Conservation (phyloP, 2,113 vertebrate genomes). For the Nothobranchius furzeri region DNA sequence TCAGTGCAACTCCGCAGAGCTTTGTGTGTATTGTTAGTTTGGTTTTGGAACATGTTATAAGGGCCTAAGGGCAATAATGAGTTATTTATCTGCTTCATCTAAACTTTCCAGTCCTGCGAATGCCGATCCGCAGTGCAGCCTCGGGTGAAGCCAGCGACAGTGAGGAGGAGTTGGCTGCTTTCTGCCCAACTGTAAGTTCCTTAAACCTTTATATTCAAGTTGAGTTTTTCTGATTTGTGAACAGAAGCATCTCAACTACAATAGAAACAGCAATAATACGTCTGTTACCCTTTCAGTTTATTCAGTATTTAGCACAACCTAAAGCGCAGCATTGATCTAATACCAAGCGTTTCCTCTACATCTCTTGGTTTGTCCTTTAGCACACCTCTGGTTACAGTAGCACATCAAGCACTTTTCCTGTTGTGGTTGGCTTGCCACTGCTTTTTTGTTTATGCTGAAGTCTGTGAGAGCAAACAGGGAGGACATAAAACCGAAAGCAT, state of each 20-base stretch:
- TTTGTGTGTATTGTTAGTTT: neutral
- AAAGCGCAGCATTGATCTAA: neutral
- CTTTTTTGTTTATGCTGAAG: neutral
- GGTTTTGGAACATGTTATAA: neutral
- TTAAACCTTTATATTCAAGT: neutral
- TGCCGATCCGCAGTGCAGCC: slow-evolving; percentile 71
- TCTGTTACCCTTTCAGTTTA: no score
- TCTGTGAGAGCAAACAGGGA: neutral
- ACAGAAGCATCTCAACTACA: no score
- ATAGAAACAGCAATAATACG: no score
- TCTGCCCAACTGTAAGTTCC: slow-evolving; percentile 88
- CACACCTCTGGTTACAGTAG: neutral
- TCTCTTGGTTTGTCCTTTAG: neutral
- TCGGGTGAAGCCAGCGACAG: slow-evolving; percentile 85
- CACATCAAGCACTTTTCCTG: slow-evolving; percentile 29
- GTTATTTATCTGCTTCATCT: slow-evolving; percentile 4
- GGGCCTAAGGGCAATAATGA: no score
- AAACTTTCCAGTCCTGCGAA: slow-evolving; percentile 79
- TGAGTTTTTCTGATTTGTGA: neutral
- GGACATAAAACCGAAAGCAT: neutral
- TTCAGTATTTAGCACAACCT: no score
- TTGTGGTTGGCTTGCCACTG: slow-evolving; percentile 19
- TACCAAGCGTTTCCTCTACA: neutral
- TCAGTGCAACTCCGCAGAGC: neutral
- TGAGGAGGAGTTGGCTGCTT: slow-evolving; percentile 93